These are phyloP conservation scores for Lasioglossum calceatum DNA, from an alignment of 2,888 invertebrate genomes.

Conservation along the genomic window DNA sequence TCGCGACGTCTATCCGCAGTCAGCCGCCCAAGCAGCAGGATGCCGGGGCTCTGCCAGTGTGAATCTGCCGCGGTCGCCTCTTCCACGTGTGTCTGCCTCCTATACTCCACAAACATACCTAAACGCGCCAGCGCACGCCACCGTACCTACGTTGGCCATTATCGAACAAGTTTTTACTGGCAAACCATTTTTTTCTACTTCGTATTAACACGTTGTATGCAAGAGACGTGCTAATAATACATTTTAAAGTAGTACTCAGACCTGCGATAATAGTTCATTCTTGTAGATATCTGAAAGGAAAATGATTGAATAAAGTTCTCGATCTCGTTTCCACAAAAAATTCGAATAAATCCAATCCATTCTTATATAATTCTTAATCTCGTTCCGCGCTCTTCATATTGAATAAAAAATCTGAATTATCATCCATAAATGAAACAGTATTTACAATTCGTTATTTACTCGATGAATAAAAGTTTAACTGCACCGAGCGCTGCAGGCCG, in stretches of 20 bases:
- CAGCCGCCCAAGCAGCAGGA: conserved; percentile 79
- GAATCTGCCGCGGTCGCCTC: conserved; percentile 65
- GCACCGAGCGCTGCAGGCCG: not conserved
- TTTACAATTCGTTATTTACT: not conserved
- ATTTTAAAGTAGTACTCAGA: not conserved
- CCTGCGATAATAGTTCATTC: not conserved
- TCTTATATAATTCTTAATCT: not conserved
- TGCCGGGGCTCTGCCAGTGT: conserved; percentile 70
- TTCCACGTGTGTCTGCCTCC: conserved; percentile 49
- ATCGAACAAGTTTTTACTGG: not conserved
- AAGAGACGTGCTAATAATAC: not conserved
- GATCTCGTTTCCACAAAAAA: no score
- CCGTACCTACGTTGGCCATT: not conserved
- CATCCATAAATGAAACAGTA: not conserved
- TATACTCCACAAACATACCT: not conserved
- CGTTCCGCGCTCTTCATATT: not conserved
- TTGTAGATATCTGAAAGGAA: not conserved
- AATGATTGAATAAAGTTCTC: no score
- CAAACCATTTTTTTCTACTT: not conserved
- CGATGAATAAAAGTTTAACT: not conserved
- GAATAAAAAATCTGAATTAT: not conserved
- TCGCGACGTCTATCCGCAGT: conserved; percentile 81
- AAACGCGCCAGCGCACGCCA: not conserved
- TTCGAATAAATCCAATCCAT: not conserved
- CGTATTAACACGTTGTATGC: no score